Conservation (phyloP, 2,888 invertebrate species). For the Chrysotoxum bicinctum region DNA sequence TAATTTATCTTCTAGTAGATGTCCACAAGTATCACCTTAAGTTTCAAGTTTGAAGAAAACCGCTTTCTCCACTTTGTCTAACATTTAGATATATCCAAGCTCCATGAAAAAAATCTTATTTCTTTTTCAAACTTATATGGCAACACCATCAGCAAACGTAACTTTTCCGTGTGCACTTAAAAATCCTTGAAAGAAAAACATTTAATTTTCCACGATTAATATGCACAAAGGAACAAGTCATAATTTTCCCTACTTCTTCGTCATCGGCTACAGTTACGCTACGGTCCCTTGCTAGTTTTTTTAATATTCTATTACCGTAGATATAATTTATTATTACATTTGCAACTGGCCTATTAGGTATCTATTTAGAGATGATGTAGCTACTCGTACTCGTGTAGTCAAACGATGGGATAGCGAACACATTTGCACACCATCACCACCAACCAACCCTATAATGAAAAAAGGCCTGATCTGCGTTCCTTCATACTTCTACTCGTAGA, state of each 20-base stretch:
- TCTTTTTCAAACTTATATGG: neutral
- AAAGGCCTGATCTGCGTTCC: constrained; percentile 13
- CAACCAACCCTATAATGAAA: constrained; percentile 6
- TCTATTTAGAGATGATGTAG: constrained; percentile 66
- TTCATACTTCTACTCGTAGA: neutral
- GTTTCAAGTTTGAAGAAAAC: too few species aligned
- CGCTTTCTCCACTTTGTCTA: too few species aligned
- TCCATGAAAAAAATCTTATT: neutral
- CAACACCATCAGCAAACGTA: neutral
- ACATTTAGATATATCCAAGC: too few species aligned
- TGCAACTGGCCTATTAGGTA: constrained; percentile 71
- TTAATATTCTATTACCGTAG: constrained; percentile 13
- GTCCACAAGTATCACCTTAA: too few species aligned
- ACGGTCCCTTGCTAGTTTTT: neutral
- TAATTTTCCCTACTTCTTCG: constrained; percentile 60
- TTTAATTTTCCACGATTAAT: constrained; percentile 72
- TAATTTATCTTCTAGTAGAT: too few species aligned
- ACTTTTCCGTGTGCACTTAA: constrained; percentile 13
- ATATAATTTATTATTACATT: constrained; percentile 71
- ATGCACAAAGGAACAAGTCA: constrained; percentile 69
- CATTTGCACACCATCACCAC: constrained; percentile 19
- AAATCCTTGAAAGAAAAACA: constrained; percentile 68
- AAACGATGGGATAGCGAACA: constrained; percentile 42
- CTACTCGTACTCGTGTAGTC: neutral
- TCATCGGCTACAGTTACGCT: constrained; percentile 21